Evolutionary conservation across 2,797 vertebrate genomes (phyloP).

Genomic region (Gadopsis bispinosus): DNA sequence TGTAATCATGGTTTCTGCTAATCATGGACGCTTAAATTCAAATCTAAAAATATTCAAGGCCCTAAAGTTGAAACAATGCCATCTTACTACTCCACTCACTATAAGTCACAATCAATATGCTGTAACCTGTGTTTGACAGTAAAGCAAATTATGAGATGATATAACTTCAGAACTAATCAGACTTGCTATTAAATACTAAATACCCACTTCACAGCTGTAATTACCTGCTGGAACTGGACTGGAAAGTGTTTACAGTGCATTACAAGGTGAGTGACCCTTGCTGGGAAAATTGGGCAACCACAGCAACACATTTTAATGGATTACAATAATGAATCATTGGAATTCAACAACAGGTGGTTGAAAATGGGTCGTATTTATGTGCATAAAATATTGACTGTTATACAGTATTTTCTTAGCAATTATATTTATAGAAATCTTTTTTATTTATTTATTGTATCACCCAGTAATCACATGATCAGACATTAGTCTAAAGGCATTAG

Average conservation of each 20-base stretch:
- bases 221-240: background rate
- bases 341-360: background rate
- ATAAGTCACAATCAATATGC: conserved; percentile 3
- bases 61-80: conserved; percentile 13
- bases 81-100: conserved; percentile 1
- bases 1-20: conserved; percentile 30
- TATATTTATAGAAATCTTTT: background rate
- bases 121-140: background rate
- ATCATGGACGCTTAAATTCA: conserved; percentile 21
- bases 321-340: background rate
- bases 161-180: background rate
- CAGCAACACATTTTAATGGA: background rate
- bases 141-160: background rate
- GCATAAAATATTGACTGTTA: background rate
- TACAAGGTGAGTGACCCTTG: background rate
- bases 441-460: background rate
- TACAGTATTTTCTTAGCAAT: background rate
- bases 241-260: background rate
- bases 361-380: background rate
- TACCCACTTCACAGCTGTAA: background rate
- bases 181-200: background rate
- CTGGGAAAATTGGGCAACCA: background rate
- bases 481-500: background rate
- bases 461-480: background rate
- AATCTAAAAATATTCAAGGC: conserved; percentile 24